A percentile compares a stretch with the other conserved stretches of the same genome.
Conservation (phyloP, 1,140 invertebrate species). For the Glossosoma conforme region DNA sequence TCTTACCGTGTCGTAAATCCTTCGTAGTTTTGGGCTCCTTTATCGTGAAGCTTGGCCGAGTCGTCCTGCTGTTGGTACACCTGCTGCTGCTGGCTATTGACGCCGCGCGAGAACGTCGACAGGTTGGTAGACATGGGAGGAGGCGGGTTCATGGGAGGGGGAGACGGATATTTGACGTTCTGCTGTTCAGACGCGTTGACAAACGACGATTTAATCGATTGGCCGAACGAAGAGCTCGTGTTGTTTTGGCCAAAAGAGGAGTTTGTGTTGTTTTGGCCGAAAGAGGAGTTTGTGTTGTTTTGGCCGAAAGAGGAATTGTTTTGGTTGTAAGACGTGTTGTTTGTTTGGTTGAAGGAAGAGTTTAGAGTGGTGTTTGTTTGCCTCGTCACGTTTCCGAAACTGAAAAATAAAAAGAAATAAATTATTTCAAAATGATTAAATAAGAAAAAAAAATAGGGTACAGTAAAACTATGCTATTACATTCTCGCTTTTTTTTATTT, state of each 20-base stretch:
- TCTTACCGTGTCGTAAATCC: slow-evolving; percentile 57
- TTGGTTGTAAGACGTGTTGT: slow-evolving; percentile 12
- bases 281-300: slow-evolving; percentile 13
- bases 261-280: slow-evolving; percentile 31
- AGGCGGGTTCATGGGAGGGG: slow-evolving; percentile 28
- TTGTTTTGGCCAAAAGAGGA: slow-evolving; percentile 16
- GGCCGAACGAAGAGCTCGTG: slow-evolving; percentile 12
- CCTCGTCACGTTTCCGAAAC: too few species aligned
- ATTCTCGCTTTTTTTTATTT: too few species aligned
- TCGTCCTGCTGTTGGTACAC: slow-evolving; percentile 7
- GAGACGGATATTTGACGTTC: slow-evolving; percentile 28
- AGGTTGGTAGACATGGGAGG: slow-evolving; percentile 37
- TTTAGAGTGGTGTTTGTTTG: too few species aligned
- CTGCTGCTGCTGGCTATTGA: slow-evolving; percentile 7
- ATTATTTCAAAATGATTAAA: too few species aligned
- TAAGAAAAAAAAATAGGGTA: too few species aligned
- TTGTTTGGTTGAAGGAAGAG: slow-evolving; percentile 13
- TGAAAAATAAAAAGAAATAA: too few species aligned
- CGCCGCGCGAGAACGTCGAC: slow-evolving; percentile 41
- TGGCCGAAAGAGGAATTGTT: slow-evolving; percentile 22
- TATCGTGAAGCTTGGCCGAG: slow-evolving; percentile 33
- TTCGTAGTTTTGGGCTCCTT: slow-evolving; percentile 53
- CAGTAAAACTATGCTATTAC: too few species aligned
- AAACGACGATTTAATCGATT: slow-evolving; percentile 1
- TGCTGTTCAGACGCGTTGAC: slow-evolving; percentile 13